A percentile compares a stretch with the other conserved stretches of the same genome.
These are phyloP conservation scores for Nesoenas mayeri DNA, from an alignment of 2,113 vertebrate genomes.

Conservation along the genomic window DNA sequence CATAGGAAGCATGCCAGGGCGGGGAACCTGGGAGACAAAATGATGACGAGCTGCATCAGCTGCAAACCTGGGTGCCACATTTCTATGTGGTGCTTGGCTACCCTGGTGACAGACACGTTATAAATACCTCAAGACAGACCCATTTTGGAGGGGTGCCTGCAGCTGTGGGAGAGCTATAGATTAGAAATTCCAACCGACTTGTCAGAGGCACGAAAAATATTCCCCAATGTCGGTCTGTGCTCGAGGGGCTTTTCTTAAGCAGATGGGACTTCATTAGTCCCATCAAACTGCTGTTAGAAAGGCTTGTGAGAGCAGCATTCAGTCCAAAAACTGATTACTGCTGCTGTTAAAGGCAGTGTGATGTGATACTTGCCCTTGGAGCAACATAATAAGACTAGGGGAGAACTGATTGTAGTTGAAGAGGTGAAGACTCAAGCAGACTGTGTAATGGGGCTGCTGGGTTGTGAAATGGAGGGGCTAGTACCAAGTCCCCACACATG, in stretches of 20 bases:
- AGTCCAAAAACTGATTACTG: background rate
- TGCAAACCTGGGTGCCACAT: background rate
- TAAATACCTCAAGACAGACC: slow-evolving; percentile 63
- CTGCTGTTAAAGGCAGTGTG: background rate
- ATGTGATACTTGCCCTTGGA: background rate
- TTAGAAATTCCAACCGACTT: slow-evolving; percentile 38
- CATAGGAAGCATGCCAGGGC: background rate
- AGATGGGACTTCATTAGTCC: background rate
- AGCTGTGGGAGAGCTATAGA: slow-evolving; percentile 49
- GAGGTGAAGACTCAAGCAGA: background rate
- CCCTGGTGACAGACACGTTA: slow-evolving; percentile 64
- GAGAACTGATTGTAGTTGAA: background rate
- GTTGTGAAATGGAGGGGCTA: background rate
- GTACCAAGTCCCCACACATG: background rate
- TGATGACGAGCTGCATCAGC: slow-evolving; percentile 32
- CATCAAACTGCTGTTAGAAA: background rate
- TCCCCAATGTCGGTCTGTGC: background rate
- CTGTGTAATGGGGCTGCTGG: no score
- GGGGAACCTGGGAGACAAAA: background rate
- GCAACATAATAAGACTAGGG: background rate
- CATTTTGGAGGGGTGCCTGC: slow-evolving; percentile 49
- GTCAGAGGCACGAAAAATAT: slow-evolving; percentile 53
- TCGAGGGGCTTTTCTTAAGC: background rate
- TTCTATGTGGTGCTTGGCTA: slow-evolving; percentile 1
- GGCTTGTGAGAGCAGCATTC: background rate